Base-by-base conservation (phyloP, 2,888 invertebrate genomes). In the Muschampia plurimacula region DNA sequence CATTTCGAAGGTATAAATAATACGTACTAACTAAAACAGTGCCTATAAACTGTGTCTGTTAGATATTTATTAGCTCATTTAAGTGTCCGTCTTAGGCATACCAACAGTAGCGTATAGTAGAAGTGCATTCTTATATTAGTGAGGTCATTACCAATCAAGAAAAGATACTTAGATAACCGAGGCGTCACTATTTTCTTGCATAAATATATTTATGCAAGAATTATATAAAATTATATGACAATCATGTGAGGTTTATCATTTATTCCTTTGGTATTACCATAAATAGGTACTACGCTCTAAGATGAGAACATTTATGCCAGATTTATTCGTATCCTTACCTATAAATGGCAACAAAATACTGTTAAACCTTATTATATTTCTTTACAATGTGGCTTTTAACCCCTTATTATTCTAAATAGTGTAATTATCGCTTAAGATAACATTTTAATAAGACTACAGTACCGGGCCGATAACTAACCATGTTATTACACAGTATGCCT, bases 371-470 rank as follows among this genome's bases (percentile, higher is more conserved):
- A 49, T 9, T 1, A 60, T 71, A 71, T 71, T 60, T 71, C 66
- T 66, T 60, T 66, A 59, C 36, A 57, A 70, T 66, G 49, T 60
- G 65, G 32, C 66, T 71, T 65, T 66, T 66, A 66, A 60, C 13
- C 28, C 49, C n/a, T 71, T 71, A 71, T 71, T 66, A 71, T 66
- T 66, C 60, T 59, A 49, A 70, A 32, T 66, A 60, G 60, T 46
- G 66, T 39, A 71, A 66, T 71, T 71, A 66, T 60, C 71, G 60
- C 36, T 49, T 60, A 22, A 28, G 66, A 71, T 60, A 71, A 71
- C 71, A 71, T 66, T 71, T 59, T 65, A 65, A 71, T 71, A 71
- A 46, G 64, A 64, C 69, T 69, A 64, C 55, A 57, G 65, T 28
- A 46, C 22, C 59, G 22, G n/a, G 9, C 57, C 46, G 22, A 49